Evolutionary conservation across 2,797 vertebrate genomes (phyloP).

Genomic region (Lithobates pipiens): DNA sequence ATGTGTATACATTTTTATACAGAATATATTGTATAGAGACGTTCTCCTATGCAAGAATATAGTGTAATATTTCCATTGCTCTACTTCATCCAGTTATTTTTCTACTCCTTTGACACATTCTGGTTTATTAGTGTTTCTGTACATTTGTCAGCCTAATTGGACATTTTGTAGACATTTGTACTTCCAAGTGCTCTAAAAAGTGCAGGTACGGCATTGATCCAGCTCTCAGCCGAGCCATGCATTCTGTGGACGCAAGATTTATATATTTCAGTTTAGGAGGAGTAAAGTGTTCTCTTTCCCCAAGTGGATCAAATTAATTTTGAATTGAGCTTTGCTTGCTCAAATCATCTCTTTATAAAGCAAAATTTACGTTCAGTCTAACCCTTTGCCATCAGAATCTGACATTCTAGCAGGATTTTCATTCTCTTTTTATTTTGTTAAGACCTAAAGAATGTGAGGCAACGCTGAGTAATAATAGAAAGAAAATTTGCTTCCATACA

Average conservation of each 20-base stretch:
- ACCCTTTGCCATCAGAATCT: constrained; percentile 54
- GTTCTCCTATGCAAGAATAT: no score
- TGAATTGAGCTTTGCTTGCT: constrained; percentile 57
- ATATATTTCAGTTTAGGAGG: constrained; percentile 62
- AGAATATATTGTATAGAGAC: no score
- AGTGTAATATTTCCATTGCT: constrained; percentile 61
- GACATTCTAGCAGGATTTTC: constrained; percentile 10
- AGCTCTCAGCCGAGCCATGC: constrained; percentile 71
- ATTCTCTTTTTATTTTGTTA: constrained; percentile 38
- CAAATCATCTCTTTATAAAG: constrained; percentile 27
- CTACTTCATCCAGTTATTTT: constrained; percentile 59
- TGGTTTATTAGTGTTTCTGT: constrained; percentile 67
- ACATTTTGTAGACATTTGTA: constrained; percentile 77
- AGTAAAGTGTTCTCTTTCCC: constrained; percentile 62
- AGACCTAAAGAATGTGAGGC: neutral
- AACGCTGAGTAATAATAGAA: neutral
- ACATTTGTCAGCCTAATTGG: constrained; percentile 81
- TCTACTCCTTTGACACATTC: constrained; percentile 66
- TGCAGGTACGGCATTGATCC: constrained; percentile 75
- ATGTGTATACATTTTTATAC: no score
- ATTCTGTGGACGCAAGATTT: constrained; percentile 65
- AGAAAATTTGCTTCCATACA: neutral
- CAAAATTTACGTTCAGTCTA: constrained; percentile 31
- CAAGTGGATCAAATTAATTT: constrained; percentile 63
- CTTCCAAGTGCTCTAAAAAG: constrained; percentile 76